Base-by-base conservation (phyloP, 2,797 vertebrate species). In the Morus bassanus region DNA sequence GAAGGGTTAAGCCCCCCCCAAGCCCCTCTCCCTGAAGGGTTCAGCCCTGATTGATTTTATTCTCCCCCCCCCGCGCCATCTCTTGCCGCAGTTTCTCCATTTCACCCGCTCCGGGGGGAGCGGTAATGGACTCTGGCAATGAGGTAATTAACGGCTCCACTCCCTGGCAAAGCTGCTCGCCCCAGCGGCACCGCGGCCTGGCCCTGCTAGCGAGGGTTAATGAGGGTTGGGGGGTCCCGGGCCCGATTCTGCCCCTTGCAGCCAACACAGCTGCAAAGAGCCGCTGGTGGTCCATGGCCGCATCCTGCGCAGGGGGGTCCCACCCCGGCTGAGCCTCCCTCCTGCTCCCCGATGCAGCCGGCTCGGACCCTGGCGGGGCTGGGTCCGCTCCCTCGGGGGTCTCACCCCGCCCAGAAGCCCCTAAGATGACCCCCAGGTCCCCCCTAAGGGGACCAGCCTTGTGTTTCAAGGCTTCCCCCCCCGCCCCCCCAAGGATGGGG, bases 71-170 rank as follows among this genome's bases (percentile, higher is more conserved):
- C 39, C 10, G n/a, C 50, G 8, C 13, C 23, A 27, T 6, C 51
- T 53, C 15, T 39, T 33, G 22, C 35, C 27, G 10, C 77, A 89
- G 90, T 89, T 94, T 85, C 94, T 95, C 89, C 89, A 93, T 93
- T 90, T 93, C 96, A 64, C 10, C 53, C 13, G 80, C 95, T 89
- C 93, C 85, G 41, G 63, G 70, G 96, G 96, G 93, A 96, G 91
- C 88, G 5, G 87, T 96, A 96, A 96, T 96, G 96, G 91, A 96
- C 91, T 96, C 90, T 79, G 94, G 88, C 95, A 95, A 94, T 91
- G 95, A 95, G 95, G 95, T 96, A 96, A 96, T 96, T 96, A 96
- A 96, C 95, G 91, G 90, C 86, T 93, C 88, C 6, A 48, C 68
- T 85, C 78, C 70, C 68, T 18, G 85, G 51, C 54, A 22, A 13